Percentiles rank a stretch among this genome's conserved stretches.
These are phyloP conservation scores for Carduelis carduelis DNA, from an alignment of 2,797 vertebrate species.

Conservation along the genomic window DNA sequence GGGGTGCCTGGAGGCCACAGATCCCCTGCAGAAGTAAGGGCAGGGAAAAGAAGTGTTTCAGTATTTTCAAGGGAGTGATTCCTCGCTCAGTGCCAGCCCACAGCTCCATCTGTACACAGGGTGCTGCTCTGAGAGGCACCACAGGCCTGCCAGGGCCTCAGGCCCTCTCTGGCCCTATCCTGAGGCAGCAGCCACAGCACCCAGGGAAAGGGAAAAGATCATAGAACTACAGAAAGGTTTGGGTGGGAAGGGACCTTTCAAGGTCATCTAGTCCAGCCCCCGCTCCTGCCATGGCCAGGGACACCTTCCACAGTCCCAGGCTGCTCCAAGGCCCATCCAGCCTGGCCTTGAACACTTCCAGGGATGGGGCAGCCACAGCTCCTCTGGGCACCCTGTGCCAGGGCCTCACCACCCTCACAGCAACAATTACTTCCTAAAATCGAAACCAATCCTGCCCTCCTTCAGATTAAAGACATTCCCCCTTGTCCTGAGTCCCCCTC, in stretches of 20 bases:
- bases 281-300: neutral
- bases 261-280: neutral
- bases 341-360: rapidly evolving
- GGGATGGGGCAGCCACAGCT: neutral
- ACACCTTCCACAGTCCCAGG: neutral
- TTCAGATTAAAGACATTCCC: neutral
- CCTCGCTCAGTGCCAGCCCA: neutral
- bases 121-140: rapidly evolving
- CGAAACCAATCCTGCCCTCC: neutral
- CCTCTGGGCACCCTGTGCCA: neutral
- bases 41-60: rapidly evolving
- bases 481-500: neutral
- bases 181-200: neutral
- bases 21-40: neutral
- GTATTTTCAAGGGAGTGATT: neutral
- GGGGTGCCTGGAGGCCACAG: too few species aligned
- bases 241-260: neutral
- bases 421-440: neutral
- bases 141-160: neutral
- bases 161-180: rapidly evolving
- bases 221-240: neutral
- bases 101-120: rapidly evolving
- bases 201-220: rapidly evolving
- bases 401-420: neutral
- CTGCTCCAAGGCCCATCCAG: neutral